These are phyloP conservation scores for Pleuronectes platessa DNA, from an alignment of 2,113 vertebrate genomes.

Conservation along the genomic window DNA sequence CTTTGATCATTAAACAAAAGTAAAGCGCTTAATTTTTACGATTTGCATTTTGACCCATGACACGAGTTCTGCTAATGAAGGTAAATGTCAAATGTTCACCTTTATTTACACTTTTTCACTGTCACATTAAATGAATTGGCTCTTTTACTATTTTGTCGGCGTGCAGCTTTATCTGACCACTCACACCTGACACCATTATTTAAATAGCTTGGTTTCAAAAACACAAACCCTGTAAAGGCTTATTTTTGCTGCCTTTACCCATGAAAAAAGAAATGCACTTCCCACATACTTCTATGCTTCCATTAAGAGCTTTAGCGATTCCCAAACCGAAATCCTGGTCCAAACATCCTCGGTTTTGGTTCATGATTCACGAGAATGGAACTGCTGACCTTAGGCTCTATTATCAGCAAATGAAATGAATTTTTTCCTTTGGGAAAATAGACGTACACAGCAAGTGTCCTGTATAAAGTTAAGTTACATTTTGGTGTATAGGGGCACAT, in stretches of 20 bases:
- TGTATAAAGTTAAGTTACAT: too few species aligned
- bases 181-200: background rate
- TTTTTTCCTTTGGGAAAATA: background rate
- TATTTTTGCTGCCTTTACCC: too few species aligned
- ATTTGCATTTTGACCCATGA: background rate
- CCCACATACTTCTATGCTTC: too few species aligned
- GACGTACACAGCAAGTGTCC: too few species aligned
- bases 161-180: background rate
- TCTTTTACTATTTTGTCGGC: background rate
- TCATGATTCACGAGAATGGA: too few species aligned
- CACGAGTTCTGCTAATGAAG: background rate
- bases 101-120: background rate
- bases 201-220: background rate
- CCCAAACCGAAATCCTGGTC: too few species aligned
- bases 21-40: slow-evolving; percentile 3
- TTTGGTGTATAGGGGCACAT: too few species aligned
- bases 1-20: slow-evolving; percentile 4
- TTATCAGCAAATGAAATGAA: background rate
- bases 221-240: background rate
- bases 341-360: too few species aligned
- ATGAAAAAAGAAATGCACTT: background rate
- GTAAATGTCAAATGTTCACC: too few species aligned
- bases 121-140: background rate
- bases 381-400: background rate
- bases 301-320: too few species aligned